Base-by-base conservation (phyloP, 2,113 vertebrate species). In the Brachypteracias leptosomus region DNA sequence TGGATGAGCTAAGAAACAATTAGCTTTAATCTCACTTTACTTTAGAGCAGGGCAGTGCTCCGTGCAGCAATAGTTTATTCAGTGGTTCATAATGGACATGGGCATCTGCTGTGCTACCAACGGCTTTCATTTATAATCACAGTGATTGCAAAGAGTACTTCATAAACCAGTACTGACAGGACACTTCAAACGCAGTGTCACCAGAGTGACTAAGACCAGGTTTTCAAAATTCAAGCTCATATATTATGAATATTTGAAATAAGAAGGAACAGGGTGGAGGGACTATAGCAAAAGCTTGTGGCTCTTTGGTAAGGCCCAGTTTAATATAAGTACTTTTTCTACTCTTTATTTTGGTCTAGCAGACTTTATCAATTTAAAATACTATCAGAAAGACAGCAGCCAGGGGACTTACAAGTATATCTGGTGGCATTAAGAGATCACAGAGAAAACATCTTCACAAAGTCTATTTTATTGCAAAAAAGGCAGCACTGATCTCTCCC, bases 71-170 rank as follows among this genome's bases (percentile, higher is more conserved):
- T 54, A 63, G 77, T 85, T 84, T 77, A 35, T 59, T 79, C 86
- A 40, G 29, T 38, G 51, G 36, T 59, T 91, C 33, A 1, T 59
- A 40, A 71, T 35, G 76, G 95, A 92, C 3, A 0, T 4, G 62
- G 59, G 71, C 52, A 58, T 90, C 65, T 88, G 46, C 90, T 66
- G 77, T 35, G 59, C 92, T 63, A 57, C 86, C 88, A 38, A 62
- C 88, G 49, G 74, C 75, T 89, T 95, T 95, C 72, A 29, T 86
- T 92, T 96, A 16, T 93, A 96, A 87, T 95, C 89, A 76, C 1
- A 0, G 89, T 84, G 92, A 96, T 95, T 96, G 93, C 80, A 74
- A 46, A 67, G 58, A 67, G 68, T 59, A 6, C 85, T 85, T 96
- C 52, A 62, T 33, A 67, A 85, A 96, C 89, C 59, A 36, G 87